Evolutionary conservation across 2,113 vertebrate genomes (phyloP), one percentile per base, ranked within the genome.

Genomic region (Clarias magur): DNA sequence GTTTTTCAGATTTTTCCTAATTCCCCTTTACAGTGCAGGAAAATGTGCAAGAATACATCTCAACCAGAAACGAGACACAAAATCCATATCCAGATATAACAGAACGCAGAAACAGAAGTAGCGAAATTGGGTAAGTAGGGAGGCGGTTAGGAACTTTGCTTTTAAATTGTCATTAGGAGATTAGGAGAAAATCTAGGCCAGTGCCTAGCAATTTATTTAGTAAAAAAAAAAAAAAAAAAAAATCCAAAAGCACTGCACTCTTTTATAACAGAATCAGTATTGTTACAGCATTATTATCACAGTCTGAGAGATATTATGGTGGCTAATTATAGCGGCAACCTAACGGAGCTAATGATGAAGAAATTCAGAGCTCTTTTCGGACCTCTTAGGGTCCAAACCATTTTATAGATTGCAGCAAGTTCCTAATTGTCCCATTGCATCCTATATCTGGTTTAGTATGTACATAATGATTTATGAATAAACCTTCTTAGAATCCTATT

Each of bases 1-100:
- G 92, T 92, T 88, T 89, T 83, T 92, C 82, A 83, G 88, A 86
- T 92, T 93, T 90, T 90, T 87, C 72, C 23, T 75, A 56, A 91
- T 88, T 92, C 91, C 92, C 85, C 89, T 81, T 79, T 92, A 93
- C 88, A 88, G 70, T 86, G 89, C 88, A 85, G 80, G 90, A 90
- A 92, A 90, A 91, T 93, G 93, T 88, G 89, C 89, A 89, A 90
- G 93, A 94, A 95, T 94, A 93, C 90, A 94, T 94, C 94, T 95
- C 88, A 92, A 91, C 93, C 89, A 89, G 89, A 93, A 94, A 94
- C 94, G 92, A 93, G 92, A 94, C 93, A 90, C 19, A 42, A 81
- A 94, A 95, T 91, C 92, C 92, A 93, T 94, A 94, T 94, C 90
- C 92, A 92, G 93, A 94, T 92, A 88, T 90, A 90, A 86, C 88